Evolutionary conservation across 2,797 vertebrate species (phyloP), one percentile per base, ranked within the genome.

Genomic region (Peromyscus nudipes): DNA sequence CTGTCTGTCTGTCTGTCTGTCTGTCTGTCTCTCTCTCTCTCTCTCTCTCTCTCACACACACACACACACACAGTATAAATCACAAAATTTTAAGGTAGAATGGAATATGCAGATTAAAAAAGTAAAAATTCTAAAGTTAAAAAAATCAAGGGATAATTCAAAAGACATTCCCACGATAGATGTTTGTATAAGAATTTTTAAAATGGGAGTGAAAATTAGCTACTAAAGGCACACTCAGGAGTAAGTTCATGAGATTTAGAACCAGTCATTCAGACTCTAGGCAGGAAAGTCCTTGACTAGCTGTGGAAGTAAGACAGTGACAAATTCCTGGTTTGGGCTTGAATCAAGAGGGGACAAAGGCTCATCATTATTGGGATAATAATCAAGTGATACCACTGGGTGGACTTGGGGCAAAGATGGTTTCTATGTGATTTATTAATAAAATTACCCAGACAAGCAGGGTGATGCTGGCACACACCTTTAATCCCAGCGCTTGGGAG

Each of bases 191-290:
- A 37, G 13, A 73, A 43, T 86, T 91, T 92, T 94, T 95, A 71
- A 52, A 55, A 37, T 62, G 55, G 81, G 40, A 85, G 27, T 88
- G 52, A 88, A 94, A 94, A 71, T 73, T 69, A 95, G 52, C 43
- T 64, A 76, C 92, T 62, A 79, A 87, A 96, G 94, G 23, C 75
- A 57, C 31, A 71, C 76, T 93, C 52, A 65, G 92, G 57, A 62
- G 88, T 90, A 91, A 55, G 14, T 79, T 89, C 37, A 81, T 55
- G 93, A 95, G 82, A 83, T 90, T 85, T 82, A 93, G 83, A 89
- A 73, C n/a, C 77, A 46, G 83, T 49, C 64, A 89, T 97, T 96
- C 77, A 96, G 49, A 93, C 85, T 95, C 77, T 80, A 95, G 69
- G 81, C 89, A 90, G 82, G 75, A 87, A 92, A 79, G 23, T 95